phyloP scores from a whole-genome alignment of 2,113 vertebrate genomes.

The Ardeotis arabs region DNA sequence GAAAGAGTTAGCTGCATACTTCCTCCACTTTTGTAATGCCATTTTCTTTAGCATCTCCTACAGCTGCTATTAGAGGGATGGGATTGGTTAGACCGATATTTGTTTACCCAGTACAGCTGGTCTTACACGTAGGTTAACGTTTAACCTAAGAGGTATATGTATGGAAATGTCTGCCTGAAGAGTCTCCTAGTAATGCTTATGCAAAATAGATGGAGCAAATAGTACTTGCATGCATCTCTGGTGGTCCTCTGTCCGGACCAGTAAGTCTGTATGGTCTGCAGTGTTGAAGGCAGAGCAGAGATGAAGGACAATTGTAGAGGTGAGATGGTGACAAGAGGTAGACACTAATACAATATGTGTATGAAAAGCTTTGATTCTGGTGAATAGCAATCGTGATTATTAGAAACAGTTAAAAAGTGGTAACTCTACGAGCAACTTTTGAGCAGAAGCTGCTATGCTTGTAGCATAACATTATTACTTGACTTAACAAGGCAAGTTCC shows the following conservation, averaged over 20 bases:
- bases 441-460: background rate
- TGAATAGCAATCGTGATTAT: background rate
- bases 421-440: background rate
- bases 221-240: background rate
- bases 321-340: background rate
- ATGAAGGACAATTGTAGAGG: background rate
- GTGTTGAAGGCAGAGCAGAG: background rate
- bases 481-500: background rate
- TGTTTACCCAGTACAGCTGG: background rate
- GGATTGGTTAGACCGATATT: background rate
- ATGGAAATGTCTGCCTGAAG: background rate
- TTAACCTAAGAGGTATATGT: background rate
- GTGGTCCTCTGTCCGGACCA: background rate
- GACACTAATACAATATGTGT: background rate
- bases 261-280: background rate
- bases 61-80: background rate
- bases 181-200: background rate
- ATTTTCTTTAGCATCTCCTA: background rate
- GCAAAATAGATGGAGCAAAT: background rate
- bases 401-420: background rate
- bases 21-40: background rate
- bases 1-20: background rate
- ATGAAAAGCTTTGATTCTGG: background rate
- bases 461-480: background rate
- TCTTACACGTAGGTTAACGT: background rate